Percentiles rank a stretch among this genome's conserved stretches.
Evolutionary conservation across 2,113 vertebrate species (phyloP).

Genomic region (Oceanites oceanicus): DNA sequence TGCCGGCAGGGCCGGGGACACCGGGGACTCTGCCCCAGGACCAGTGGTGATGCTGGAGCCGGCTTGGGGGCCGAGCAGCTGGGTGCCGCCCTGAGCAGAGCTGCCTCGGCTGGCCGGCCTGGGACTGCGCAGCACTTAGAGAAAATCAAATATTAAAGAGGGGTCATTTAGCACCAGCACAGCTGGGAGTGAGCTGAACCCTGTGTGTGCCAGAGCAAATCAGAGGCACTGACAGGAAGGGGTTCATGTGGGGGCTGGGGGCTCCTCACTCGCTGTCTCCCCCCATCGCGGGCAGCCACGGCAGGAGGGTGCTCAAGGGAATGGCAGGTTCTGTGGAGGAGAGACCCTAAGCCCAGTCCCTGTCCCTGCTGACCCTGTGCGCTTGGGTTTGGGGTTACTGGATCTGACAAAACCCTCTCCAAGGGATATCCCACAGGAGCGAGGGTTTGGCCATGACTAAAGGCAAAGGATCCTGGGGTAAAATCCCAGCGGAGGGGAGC

Average conservation of each 20-base stretch:
- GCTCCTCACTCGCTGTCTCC: background rate
- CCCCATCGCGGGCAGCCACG: rapidly evolving
- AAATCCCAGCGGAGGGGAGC: rapidly evolving
- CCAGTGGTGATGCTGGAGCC: rapidly evolving
- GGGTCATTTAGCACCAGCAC: background rate
- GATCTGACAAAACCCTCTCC: background rate
- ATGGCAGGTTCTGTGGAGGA: background rate
- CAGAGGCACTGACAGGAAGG: background rate
- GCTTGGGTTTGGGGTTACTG: rapidly evolving
- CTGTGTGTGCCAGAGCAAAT: background rate
- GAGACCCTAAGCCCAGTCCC: background rate
- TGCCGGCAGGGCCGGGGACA: background rate
- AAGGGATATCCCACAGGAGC: background rate
- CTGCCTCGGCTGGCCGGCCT: background rate
- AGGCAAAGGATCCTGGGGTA: background rate
- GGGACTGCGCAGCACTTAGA: background rate
- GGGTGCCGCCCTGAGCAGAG: background rate
- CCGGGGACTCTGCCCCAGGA: rapidly evolving
- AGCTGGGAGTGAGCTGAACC: background rate
- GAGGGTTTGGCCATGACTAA: background rate
- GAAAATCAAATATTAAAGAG: background rate
- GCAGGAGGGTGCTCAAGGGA: rapidly evolving
- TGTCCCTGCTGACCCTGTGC: rapidly evolving
- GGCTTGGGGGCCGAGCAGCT: background rate
- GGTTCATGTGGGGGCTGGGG: background rate